Evolutionary conservation across 1,140 invertebrate species (phyloP).

Genomic region (Philopotamus ludificatus): DNA sequence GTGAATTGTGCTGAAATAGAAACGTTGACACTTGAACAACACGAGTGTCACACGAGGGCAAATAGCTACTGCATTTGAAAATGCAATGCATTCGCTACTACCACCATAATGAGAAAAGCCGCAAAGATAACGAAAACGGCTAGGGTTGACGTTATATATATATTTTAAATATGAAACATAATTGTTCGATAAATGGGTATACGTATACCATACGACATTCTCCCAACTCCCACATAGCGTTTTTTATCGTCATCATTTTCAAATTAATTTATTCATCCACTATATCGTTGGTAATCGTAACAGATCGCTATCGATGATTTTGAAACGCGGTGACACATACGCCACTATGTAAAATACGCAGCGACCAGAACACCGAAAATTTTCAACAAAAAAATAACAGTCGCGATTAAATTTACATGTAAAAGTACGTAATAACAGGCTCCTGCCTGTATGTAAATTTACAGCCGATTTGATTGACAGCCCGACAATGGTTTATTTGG

Average conservation of each 20-base stretch:
- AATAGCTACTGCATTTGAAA: not conserved
- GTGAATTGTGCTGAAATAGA: not conserved
- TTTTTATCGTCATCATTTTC: not conserved
- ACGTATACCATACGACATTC: too few relatives aligned
- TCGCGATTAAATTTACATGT: conserved; percentile 32
- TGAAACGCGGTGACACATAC: conserved; percentile 14
- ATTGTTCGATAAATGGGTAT: too few relatives aligned
- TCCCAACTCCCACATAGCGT: too few relatives aligned
- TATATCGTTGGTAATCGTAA: conserved; percentile 10
- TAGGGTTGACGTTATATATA: too few relatives aligned
- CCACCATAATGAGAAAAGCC: too few relatives aligned
- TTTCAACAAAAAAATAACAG: conserved; percentile 2
- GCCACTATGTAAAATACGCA: conserved; percentile 5
- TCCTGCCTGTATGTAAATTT: conserved; percentile 39
- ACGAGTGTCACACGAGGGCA: not conserved
- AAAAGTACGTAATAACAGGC: conserved; percentile 38
- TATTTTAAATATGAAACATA: too few relatives aligned
- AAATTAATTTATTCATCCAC: conserved; percentile 8
- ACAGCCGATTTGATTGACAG: conserved; percentile 40
- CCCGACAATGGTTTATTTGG: conserved; percentile 41
- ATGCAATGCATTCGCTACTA: too few relatives aligned
- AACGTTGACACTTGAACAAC: not conserved
- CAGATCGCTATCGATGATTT: conserved; percentile 19
- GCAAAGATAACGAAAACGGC: too few relatives aligned
- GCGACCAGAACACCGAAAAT: conserved; percentile 4